A percentile compares a stretch with the other conserved stretches of the same genome.
These are phyloP conservation scores for Hypolimnas misippus DNA, from an alignment of 2,888 invertebrate genomes.

Conservation along the genomic window DNA sequence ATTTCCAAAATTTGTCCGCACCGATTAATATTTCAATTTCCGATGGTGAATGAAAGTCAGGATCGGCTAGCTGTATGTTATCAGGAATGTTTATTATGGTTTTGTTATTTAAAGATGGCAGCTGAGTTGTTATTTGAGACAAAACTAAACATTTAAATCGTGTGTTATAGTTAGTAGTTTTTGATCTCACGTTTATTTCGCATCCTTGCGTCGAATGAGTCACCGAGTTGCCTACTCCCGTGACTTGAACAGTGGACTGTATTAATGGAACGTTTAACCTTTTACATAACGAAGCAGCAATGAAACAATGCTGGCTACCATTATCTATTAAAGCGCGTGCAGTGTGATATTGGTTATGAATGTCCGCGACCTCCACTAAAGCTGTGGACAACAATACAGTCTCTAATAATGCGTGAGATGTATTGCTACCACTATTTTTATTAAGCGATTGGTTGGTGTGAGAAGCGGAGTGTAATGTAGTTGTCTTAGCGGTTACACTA, in stretches of 20 bases:
- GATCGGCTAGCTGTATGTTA: not conserved
- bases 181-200: not conserved
- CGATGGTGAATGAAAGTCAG: not conserved
- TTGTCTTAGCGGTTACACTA: too few species aligned
- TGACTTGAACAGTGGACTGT: not conserved
- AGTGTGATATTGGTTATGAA: not conserved
- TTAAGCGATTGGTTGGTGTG: too few species aligned
- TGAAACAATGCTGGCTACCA: not conserved
- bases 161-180: not conserved
- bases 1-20: not conserved
- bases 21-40: not conserved
- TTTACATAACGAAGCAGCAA: not conserved
- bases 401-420: not conserved
- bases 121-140: not conserved
- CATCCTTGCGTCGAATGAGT: not conserved
- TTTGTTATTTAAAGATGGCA: not conserved
- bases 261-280: not conserved
- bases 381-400: not conserved
- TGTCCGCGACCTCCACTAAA: not conserved
- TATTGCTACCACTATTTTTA: too few species aligned
- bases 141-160: not conserved
- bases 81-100: not conserved
- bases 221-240: not conserved
- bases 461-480: too few species aligned
- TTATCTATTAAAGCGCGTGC: not conserved